phyloP scores from a whole-genome alignment of 2,888 invertebrate species.

The Philereme transversata region DNA sequence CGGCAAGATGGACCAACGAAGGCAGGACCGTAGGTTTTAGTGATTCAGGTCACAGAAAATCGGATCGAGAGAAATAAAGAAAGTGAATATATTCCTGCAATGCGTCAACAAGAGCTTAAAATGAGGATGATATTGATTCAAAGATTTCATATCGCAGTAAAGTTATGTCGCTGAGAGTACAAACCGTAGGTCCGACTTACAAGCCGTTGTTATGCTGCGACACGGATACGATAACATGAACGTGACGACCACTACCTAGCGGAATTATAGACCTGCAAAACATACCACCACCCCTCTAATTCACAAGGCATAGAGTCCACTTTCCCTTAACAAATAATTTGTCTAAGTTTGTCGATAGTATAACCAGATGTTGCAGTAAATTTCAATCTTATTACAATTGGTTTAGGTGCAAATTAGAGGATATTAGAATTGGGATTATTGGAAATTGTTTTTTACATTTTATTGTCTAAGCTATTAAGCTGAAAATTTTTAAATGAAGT shows the following conservation, averaged over 20 bases:
- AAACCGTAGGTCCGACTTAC: constrained; percentile 51
- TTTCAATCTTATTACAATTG: constrained; percentile 30
- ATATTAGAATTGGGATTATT: constrained; percentile 19
- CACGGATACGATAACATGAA: constrained; percentile 56
- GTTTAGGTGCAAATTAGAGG: constrained; percentile 31
- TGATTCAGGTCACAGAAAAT: no score
- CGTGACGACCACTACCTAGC: constrained; percentile 58
- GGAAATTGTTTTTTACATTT: constrained; percentile 41
- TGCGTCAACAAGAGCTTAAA: no score
- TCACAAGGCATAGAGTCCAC: constrained; percentile 8
- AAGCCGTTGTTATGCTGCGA: constrained; percentile 58
- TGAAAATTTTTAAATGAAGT: constrained; percentile 17
- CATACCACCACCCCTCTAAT: constrained; percentile 32
- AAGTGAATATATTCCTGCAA: no score
- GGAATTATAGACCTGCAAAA: constrained; percentile 47
- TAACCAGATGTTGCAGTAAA: constrained; percentile 29
- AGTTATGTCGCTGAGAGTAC: constrained; percentile 29
- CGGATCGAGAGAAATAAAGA: no score
- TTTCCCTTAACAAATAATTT: constrained; percentile 17
- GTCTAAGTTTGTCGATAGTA: constrained; percentile 31
- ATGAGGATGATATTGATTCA: no score
- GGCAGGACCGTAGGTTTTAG: no score
- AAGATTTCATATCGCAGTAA: no score
- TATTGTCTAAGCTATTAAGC: constrained; percentile 28
- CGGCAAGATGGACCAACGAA: no score